These are phyloP conservation scores for Drosophila kanekoi DNA, from an alignment of 2,888 invertebrate genomes.

Conservation along the genomic window DNA sequence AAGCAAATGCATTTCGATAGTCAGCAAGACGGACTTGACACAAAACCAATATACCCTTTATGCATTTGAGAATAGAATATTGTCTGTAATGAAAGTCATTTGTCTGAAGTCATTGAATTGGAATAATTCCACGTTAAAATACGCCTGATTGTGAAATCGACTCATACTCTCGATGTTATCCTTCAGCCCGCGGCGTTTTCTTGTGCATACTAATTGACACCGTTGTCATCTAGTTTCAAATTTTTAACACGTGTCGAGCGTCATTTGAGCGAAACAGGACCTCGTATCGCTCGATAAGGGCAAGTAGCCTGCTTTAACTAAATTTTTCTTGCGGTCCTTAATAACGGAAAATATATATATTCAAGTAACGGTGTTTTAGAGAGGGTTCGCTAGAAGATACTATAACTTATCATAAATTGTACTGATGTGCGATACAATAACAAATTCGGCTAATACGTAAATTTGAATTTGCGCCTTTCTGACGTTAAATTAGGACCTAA, in stretches of 20 bases:
- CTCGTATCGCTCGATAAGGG: slow-evolving; percentile 2
- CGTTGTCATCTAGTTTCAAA: slow-evolving; percentile 42
- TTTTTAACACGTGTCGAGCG: slow-evolving; percentile 45
- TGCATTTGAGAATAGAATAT: slow-evolving; percentile 3
- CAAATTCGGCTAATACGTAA: too few relatives aligned
- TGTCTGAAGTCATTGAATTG: slow-evolving; percentile 62
- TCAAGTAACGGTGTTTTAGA: too few relatives aligned
- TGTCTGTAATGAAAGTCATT: slow-evolving; percentile 64
- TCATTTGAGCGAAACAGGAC: slow-evolving; percentile 32
- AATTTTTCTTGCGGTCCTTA: neutral
- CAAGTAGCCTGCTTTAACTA: slow-evolving; percentile 11
- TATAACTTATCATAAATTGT: neutral
- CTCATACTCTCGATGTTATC: slow-evolving; percentile 1
- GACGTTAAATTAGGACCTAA: too few relatives aligned
- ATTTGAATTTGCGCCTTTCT: too few relatives aligned
- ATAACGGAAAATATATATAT: too few relatives aligned
- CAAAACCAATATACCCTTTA: neutral
- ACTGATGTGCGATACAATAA: too few relatives aligned
- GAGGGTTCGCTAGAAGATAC: too few relatives aligned
- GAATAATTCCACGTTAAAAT: slow-evolving; percentile 56
- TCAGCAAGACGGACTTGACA: neutral
- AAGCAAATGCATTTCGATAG: too few relatives aligned
- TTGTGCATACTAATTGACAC: slow-evolving; percentile 32
- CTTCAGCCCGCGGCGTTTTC: slow-evolving; percentile 28
- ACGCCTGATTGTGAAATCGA: slow-evolving; percentile 1